Evolutionary conservation across 2,888 invertebrate species (phyloP), one percentile per base, ranked within the genome.

Genomic region (Tetragnatha montana): DNA sequence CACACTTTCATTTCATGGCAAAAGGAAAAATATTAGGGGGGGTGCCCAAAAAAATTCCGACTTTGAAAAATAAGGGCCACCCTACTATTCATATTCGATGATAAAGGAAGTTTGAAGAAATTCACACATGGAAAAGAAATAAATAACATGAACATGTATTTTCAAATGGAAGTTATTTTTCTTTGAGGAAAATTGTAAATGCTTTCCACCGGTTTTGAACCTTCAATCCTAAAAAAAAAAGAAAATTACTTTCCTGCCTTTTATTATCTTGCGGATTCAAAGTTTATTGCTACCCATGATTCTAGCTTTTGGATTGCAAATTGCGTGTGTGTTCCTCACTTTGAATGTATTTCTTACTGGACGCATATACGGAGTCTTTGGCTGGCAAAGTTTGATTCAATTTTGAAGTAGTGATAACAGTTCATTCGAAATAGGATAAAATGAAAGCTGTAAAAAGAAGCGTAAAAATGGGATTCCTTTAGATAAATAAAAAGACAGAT

Each of bases 251-350:
- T 76, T 47, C 19, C 12, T n/a, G 49, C 76, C 76, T 50, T 76
- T 76, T 76, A 76, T 76, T 47, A 50, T 21, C 50, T 76, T 76
- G 49, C n/a, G 49, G 17, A 76, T 76, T 76, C 76, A 76, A 76
- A 76, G 47, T 76, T 76, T 76, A 76, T 76, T 76, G 76, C 76
- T n/a, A 14, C n/a, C 10, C 60, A 10, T 17, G 60, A 60, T 10
- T 10, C 60, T 3, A 6, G 60, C 6, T 60, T 60, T 60, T 17
- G 17, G 8, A 12, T 10, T 8, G 60, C 60, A 60, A 60, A 60
- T 60, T 60, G 14, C 17, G 17, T 60, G 12, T 8, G 14, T 60
- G 17, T 60, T 7, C 60, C 60, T 60, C 17, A 60, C 17, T 60
- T 60, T 60, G 17, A 60, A 60, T 60, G 6, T 10, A 60, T 60